phyloP scores from a whole-genome alignment of 2,888 invertebrate genomes.

The Mesopsocus fuscifrons region DNA sequence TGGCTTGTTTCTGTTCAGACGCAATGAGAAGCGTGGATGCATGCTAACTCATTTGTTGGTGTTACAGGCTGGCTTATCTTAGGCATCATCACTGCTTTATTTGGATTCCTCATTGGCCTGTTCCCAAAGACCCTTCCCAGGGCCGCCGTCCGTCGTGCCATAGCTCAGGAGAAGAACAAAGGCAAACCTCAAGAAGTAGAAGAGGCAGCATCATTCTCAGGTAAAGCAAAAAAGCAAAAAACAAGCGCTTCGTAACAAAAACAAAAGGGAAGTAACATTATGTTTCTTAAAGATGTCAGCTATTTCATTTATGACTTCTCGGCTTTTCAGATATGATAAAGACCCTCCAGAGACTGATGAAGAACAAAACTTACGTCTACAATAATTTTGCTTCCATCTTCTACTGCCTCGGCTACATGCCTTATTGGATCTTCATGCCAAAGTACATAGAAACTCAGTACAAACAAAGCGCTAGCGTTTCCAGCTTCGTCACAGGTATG shows the following conservation, averaged over 20 bases:
- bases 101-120: slow-evolving; percentile 39
- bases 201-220: slow-evolving; percentile 18
- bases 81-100: slow-evolving; percentile 34
- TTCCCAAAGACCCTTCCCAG: slow-evolving; percentile 50
- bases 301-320: too few relatives aligned
- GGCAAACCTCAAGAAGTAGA: slow-evolving; percentile 12
- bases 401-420: slow-evolving; percentile 50
- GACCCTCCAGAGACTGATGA: slow-evolving; percentile 40
- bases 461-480: slow-evolving; percentile 50
- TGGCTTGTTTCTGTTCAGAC: too few relatives aligned
- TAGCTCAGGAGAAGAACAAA: slow-evolving; percentile 23
- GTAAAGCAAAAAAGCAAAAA: too few relatives aligned
- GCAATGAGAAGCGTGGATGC: too few relatives aligned
- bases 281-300: too few relatives aligned
- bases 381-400: slow-evolving; percentile 55
- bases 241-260: too few relatives aligned
- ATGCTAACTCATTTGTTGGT: background rate
- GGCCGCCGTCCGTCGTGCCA: slow-evolving; percentile 34
- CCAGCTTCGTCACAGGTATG: slow-evolving; percentile 50
- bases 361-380: slow-evolving; percentile 46
- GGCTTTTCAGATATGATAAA: slow-evolving; percentile 36
- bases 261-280: too few relatives aligned
- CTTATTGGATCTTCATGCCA: slow-evolving; percentile 63
- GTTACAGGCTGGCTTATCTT: slow-evolving; percentile 39
- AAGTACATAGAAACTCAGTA: slow-evolving; percentile 72